These are phyloP conservation scores for Scaptodrosophila lebanonensis DNA, from an alignment of 1,140 invertebrate species.

Conservation along the genomic window DNA sequence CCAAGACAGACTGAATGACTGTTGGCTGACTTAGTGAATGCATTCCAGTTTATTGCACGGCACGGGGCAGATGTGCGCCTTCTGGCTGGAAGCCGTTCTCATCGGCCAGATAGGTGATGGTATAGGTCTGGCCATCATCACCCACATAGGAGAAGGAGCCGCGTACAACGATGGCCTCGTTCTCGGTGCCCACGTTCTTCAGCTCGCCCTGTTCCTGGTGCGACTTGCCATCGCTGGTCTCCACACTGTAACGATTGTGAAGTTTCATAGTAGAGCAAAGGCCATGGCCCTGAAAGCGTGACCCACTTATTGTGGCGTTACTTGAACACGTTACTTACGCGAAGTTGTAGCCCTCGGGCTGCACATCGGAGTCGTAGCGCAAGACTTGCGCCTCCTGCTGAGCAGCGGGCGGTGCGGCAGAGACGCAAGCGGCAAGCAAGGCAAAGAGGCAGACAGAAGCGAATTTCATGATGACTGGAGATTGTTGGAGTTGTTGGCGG, in stretches of 20 bases:
- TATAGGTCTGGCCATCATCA: slow-evolving; percentile 84
- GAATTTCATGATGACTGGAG: slow-evolving; percentile 43
- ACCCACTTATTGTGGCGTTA: slow-evolving; percentile 27
- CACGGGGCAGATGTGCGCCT: slow-evolving; percentile 79
- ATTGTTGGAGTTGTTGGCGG: neutral
- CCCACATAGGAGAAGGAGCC: slow-evolving; percentile 81
- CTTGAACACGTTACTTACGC: slow-evolving; percentile 36
- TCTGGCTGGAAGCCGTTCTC: slow-evolving; percentile 86
- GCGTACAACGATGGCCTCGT: slow-evolving; percentile 79
- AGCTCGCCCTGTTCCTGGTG: slow-evolving; percentile 82
- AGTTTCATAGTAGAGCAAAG: neutral
- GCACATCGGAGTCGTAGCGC: slow-evolving; percentile 56
- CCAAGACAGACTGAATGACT: too few species aligned
- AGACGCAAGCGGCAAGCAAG: slow-evolving; percentile 17
- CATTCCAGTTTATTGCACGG: slow-evolving; percentile 37
- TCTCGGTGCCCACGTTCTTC: slow-evolving; percentile 78
- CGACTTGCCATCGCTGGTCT: slow-evolving; percentile 84
- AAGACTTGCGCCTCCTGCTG: slow-evolving; percentile 48
- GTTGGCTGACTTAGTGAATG: too few species aligned
- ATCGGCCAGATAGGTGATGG: slow-evolving; percentile 85
- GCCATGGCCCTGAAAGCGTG: slow-evolving; percentile 33
- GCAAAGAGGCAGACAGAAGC: slow-evolving; percentile 25
- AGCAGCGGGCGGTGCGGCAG: slow-evolving; percentile 37
- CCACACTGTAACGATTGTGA: slow-evolving; percentile 78
- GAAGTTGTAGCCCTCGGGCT: slow-evolving; percentile 61